phyloP scores from a whole-genome alignment of 2,888 invertebrate genomes.

The Aphrophora alni region DNA sequence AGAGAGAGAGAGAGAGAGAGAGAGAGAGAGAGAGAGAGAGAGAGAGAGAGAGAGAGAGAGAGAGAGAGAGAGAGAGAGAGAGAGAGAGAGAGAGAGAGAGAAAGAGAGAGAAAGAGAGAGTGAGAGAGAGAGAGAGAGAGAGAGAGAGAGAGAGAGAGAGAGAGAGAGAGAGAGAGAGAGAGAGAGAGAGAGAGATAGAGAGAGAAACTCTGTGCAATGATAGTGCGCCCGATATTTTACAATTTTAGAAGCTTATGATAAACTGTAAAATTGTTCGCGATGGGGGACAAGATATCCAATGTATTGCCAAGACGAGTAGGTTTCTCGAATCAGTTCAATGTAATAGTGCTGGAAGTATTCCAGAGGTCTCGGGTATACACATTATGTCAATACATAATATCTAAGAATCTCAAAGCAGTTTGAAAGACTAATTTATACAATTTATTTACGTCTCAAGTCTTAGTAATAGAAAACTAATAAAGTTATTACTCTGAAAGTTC shows the following conservation, averaged over 20 bases:
- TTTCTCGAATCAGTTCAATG: background rate
- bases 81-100: no score
- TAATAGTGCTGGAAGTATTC: background rate
- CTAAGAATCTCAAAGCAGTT: background rate
- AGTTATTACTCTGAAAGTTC: background rate
- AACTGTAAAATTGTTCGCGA: background rate
- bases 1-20: no score
- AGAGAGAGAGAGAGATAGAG: no score
- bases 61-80: no score
- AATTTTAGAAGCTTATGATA: background rate
- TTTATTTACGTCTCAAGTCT: background rate
- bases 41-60: no score
- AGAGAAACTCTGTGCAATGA: no score
- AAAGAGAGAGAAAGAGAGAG: no score
- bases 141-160: no score
- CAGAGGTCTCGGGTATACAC: background rate
- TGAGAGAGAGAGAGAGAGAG: no score
- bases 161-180: no score
- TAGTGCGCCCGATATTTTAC: background rate
- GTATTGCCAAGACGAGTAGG: background rate
- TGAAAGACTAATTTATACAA: background rate
- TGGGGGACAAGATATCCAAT: background rate
- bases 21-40: no score
- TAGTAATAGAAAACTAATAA: background rate
- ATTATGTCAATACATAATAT: background rate